Evolutionary conservation across 2,797 vertebrate species (phyloP).

Genomic region (Pseudochirops corinnae): DNA sequence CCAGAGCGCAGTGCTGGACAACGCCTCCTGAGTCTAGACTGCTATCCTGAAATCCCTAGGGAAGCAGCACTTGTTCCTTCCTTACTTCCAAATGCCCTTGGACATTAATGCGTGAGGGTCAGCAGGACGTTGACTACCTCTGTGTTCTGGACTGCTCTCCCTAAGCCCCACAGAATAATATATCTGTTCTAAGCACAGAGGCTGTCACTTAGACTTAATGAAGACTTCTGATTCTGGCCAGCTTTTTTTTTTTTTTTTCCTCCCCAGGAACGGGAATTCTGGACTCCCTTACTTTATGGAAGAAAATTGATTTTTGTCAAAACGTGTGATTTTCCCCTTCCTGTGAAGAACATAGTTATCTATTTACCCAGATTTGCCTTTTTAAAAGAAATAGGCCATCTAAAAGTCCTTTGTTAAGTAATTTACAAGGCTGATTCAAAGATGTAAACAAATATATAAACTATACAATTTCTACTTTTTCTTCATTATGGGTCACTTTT

Average conservation of each 20-base stretch:
- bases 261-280: background rate
- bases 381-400: background rate
- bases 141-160: background rate
- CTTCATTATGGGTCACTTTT: background rate
- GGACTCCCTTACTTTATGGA: conserved; percentile 7
- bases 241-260: background rate
- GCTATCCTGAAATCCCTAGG: background rate
- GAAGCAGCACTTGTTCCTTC: background rate
- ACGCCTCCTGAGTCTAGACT: background rate
- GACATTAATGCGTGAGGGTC: background rate
- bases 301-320: background rate
- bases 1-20: background rate
- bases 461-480: background rate
- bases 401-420: background rate
- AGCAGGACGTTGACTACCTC: background rate
- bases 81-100: conserved; percentile 8
- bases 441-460: background rate
- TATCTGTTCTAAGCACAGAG: conserved; percentile 25
- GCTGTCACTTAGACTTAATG: background rate
- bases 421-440: background rate
- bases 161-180: background rate
- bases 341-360: background rate
- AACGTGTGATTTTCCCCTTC: background rate
- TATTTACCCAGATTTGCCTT: background rate
- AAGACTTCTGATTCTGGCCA: conserved; percentile 35